A percentile compares a stretch with the other conserved stretches of the same genome.
Evolutionary conservation across 2,888 invertebrate genomes (phyloP).

Genomic region (Lepidonotus clava): DNA sequence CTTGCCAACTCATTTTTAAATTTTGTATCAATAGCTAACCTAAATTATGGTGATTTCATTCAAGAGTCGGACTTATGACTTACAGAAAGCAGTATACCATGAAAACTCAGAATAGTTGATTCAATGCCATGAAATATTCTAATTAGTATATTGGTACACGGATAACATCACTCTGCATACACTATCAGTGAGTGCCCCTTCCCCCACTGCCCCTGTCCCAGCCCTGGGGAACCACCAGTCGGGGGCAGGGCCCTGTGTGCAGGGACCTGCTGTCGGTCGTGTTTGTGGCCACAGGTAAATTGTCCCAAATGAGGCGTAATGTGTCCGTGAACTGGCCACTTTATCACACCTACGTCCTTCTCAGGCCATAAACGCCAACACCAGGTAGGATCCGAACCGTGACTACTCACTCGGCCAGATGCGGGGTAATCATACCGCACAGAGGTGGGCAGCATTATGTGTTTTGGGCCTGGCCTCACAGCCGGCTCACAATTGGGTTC

Average conservation of each 20-base stretch:
- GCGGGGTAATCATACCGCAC: not conserved
- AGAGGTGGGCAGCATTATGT: not conserved
- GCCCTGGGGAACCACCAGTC: not conserved
- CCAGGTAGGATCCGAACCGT: not conserved
- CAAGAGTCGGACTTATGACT: too few relatives aligned
- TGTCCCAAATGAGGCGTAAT: not conserved
- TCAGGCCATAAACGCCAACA: not conserved
- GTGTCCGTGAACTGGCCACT: conserved; percentile 1
- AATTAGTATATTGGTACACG: too few relatives aligned
- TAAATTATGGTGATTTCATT: too few relatives aligned
- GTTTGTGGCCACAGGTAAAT: not conserved
- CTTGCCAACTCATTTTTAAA: too few relatives aligned
- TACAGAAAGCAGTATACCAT: too few relatives aligned
- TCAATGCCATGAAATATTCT: too few relatives aligned
- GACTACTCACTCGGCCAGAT: not conserved
- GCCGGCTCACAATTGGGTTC: not conserved
- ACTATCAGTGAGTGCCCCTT: too few relatives aligned
- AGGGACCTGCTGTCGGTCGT: not conserved
- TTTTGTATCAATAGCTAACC: too few relatives aligned
- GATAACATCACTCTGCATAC: too few relatives aligned
- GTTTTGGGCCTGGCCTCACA: too few relatives aligned
- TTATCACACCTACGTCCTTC: not conserved
- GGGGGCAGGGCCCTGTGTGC: not conserved
- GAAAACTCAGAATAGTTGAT: too few relatives aligned
- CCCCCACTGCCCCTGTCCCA: too few relatives aligned